These are phyloP conservation scores for Pipistrellus kuhlii DNA, from an alignment of 2,797 vertebrate genomes.

Conservation along the genomic window DNA sequence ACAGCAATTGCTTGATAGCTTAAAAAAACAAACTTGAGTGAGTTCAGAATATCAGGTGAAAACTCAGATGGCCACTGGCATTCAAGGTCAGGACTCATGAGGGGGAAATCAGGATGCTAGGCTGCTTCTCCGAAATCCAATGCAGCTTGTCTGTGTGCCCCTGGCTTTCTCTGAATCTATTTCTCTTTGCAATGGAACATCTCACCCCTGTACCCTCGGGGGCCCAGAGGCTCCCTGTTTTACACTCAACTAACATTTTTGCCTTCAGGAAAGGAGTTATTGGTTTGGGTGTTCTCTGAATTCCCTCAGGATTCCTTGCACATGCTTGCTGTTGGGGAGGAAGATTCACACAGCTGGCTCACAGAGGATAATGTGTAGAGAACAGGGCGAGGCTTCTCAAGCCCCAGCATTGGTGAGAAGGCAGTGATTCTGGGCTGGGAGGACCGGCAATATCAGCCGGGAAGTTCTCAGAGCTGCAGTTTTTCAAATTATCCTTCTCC, in stretches of 20 bases:
- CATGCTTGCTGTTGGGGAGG: background rate
- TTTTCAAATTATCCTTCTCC: background rate
- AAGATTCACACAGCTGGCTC: background rate
- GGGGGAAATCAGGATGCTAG: background rate
- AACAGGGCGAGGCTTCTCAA: background rate
- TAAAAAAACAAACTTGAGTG: conserved; percentile 43
- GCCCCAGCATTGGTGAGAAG: background rate
- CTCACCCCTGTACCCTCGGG: background rate
- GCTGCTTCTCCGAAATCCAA: background rate
- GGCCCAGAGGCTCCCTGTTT: background rate
- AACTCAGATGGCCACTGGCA: conserved; percentile 41
- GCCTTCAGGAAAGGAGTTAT: conserved; percentile 39
- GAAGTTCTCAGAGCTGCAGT: background rate
- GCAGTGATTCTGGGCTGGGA: background rate
- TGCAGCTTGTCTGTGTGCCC: background rate
- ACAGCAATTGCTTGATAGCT: conserved; percentile 67
- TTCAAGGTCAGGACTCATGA: conserved; percentile 62
- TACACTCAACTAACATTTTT: conserved; percentile 19
- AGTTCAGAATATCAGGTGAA: conserved; percentile 61
- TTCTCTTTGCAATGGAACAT: background rate
- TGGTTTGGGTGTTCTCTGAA: background rate
- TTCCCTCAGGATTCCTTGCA: background rate
- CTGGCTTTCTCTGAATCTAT: background rate
- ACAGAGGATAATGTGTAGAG: background rate
- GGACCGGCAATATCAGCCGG: background rate